phyloP scores from a whole-genome alignment of 2,888 invertebrate genomes.

The Chloroclystis v-ata region DNA sequence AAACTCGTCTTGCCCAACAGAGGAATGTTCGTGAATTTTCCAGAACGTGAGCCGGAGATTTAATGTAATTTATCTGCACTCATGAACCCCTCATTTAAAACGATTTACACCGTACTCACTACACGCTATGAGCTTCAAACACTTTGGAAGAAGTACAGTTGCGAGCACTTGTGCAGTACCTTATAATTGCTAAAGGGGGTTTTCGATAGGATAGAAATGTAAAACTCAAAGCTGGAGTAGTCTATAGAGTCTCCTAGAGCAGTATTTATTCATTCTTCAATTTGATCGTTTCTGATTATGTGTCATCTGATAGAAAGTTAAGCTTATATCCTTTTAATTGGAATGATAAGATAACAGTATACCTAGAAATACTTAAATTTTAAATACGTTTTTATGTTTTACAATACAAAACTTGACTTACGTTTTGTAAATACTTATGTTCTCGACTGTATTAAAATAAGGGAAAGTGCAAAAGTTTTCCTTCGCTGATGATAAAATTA shows the following conservation, averaged over 20 bases:
- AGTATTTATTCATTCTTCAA: too few species aligned
- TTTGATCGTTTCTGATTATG: too few species aligned
- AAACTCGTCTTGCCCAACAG: conserved; percentile 25
- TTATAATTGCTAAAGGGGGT: not conserved
- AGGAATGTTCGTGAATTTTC: conserved; percentile 50
- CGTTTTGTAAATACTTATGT: too few species aligned
- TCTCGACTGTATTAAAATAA: conserved; percentile 1
- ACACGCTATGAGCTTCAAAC: conserved; percentile 7
- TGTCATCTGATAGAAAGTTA: too few species aligned
- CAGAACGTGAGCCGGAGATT: conserved; percentile 57
- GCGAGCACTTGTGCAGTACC: not conserved
- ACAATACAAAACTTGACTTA: too few species aligned
- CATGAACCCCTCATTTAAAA: conserved; percentile 60
- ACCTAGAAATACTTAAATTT: too few species aligned
- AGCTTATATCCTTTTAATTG: too few species aligned
- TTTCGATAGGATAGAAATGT: too few species aligned
- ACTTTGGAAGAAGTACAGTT: conserved; percentile 1
- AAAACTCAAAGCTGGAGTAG: too few species aligned
- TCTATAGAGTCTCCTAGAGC: too few species aligned
- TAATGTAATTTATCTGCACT: conserved; percentile 68
- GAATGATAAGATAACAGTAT: too few species aligned
- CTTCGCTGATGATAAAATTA: not conserved
- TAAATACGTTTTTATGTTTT: too few species aligned
- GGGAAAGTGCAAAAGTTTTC: not conserved
- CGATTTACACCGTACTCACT: conserved; percentile 45